These are phyloP conservation scores for Drosophila lowei DNA, from an alignment of 1,140 invertebrate genomes.

Conservation along the genomic window DNA sequence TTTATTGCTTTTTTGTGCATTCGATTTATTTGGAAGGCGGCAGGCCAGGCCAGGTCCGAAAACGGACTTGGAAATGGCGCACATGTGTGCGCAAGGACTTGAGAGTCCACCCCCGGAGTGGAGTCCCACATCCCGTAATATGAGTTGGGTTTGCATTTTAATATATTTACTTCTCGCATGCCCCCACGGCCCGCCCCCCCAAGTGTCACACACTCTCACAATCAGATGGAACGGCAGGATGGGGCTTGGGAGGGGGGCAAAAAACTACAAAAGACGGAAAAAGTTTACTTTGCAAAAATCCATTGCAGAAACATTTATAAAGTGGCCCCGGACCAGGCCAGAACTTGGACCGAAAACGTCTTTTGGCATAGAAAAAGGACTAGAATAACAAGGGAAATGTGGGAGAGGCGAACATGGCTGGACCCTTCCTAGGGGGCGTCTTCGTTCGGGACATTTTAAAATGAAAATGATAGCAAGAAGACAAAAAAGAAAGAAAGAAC, in stretches of 20 bases:
- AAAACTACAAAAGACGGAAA: conserved; percentile 78
- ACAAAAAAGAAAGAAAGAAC: conserved; percentile 19
- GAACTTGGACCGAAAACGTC: conserved; percentile 28
- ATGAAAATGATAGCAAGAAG: conserved; percentile 75
- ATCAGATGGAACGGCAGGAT: conserved; percentile 53
- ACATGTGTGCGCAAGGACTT: conserved; percentile 78
- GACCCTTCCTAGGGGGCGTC: conserved; percentile 64
- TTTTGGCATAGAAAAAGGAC: conserved; percentile 53
- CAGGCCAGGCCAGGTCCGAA: conserved; percentile 20
- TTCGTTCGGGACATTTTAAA: conserved; percentile 73
- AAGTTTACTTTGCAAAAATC: conserved; percentile 81
- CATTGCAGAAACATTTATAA: conserved; percentile 81
- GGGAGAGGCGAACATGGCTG: conserved; percentile 31
- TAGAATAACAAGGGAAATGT: conserved; percentile 46
- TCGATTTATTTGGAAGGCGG: conserved; percentile 76
- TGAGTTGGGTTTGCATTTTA: conserved; percentile 82
- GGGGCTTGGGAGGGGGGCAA: neutral
- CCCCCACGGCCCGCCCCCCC: conserved; percentile 19
- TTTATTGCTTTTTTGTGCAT: conserved; percentile 82
- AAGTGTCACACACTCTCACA: conserved; percentile 73
- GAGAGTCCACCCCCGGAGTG: conserved; percentile 32
- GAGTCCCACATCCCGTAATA: conserved; percentile 46
- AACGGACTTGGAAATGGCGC: conserved; percentile 81
- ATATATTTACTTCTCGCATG: conserved; percentile 61
- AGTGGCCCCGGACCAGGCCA: conserved; percentile 55